Evolutionary conservation across 2,113 vertebrate species (phyloP), one percentile per base, ranked within the genome.

Genomic region (Nothocercus julius): DNA sequence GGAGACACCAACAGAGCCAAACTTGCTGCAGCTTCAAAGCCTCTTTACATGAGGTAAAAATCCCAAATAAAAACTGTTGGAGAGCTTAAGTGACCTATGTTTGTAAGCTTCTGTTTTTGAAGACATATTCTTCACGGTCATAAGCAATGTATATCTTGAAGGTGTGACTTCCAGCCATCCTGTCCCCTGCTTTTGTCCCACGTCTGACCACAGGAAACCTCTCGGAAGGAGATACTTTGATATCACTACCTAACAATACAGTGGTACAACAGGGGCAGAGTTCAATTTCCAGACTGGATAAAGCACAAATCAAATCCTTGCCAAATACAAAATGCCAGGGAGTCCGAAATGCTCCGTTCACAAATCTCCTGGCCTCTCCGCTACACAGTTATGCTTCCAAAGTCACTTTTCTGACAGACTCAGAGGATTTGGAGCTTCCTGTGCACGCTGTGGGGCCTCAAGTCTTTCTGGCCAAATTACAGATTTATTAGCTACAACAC

Each of bases 121-220:
- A 66, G 25, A 53, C 8, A 56, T 10, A 76, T 45, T 75, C 36
- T 69, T 59, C 20, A 62, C 13, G 45, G 24, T 56, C 36, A 62
- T 14, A 84, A 68, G 34, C 30, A 80, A 47, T 32, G 16, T 44
- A 49, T 20, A 69, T n/a, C 18, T 56, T 56, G 15, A 80, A 45
- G 10, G 16, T 66, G 45, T 72, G 38, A 40, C 77, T 61, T 77
- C 30, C 24, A 67, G 24, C 32, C 42, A 34, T 25, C 17, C 36
- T 42, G 18, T 28, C 16, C 20, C 40, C 63, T 54, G 11, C 13
- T 17, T 68, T 62, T 56, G 42, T n/a, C 38, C 21, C 44, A 28
- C 0, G 0, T 42, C 44, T 36, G 62, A 30, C 8, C 11, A 8
- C 30, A 11, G 20, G 30, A 84, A 63, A 3, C 5, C 16, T 32